These are phyloP conservation scores for Phylloscopus trochilus DNA, from an alignment of 2,113 vertebrate species.

Conservation along the genomic window DNA sequence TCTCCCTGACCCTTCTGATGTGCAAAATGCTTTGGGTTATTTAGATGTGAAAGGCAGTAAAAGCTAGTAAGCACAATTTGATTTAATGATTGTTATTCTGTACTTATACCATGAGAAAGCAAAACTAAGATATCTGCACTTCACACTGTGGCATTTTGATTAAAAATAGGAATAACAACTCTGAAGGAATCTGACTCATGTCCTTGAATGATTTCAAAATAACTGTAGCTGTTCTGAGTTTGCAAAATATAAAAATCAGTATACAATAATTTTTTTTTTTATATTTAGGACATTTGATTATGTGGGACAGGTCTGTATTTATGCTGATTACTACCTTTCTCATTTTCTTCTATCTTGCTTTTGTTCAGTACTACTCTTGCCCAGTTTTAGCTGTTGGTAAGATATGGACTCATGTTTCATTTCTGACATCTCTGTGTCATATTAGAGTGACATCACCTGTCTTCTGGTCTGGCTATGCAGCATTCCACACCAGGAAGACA, in stretches of 20 bases:
- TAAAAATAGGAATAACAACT: background rate
- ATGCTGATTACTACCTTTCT: background rate
- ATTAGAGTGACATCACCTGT: background rate
- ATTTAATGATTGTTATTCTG: background rate
- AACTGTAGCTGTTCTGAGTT: background rate
- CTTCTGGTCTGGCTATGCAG: background rate
- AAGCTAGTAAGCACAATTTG: background rate
- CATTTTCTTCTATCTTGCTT: background rate
- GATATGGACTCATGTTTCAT: background rate
- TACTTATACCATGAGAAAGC: background rate
- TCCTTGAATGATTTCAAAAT: background rate
- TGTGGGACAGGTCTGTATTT: background rate
- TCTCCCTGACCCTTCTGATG: background rate
- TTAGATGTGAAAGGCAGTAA: slow-evolving; percentile 22
- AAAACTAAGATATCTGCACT: background rate
- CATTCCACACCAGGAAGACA: background rate
- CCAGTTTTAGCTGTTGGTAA: background rate
- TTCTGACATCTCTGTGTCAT: background rate
- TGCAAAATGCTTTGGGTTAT: background rate
- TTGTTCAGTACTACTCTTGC: background rate
- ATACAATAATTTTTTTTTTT: background rate
- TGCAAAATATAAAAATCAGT: background rate
- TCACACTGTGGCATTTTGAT: background rate
- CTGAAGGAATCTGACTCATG: background rate
- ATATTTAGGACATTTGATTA: background rate